Evolutionary conservation across 2,113 vertebrate species (phyloP), one percentile per base, ranked within the genome.

Genomic region (Dolichallabes microphthalmus): DNA sequence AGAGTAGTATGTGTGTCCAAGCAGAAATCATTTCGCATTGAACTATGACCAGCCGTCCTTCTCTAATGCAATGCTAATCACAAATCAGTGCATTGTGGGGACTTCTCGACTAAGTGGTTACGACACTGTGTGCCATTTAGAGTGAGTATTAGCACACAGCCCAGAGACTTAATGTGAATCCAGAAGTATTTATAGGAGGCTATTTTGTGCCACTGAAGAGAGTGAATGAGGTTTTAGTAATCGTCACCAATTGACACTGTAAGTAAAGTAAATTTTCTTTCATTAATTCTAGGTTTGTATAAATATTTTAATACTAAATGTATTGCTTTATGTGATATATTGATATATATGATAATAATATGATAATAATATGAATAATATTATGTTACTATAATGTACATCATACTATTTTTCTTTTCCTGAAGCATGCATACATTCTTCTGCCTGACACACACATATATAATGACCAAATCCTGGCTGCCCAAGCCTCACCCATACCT

Each of bases 161-260:
- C 50, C 32, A 35, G 69, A 57, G 57, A 20, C 27, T 45, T 80
- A 76, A 63, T 69, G 60, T 73, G 85, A 82, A 69, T 88, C 74
- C 73, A 79, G 77, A 74, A 39, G 58, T 85, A 89, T 88, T 89
- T 87, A 80, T 89, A 89, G 86, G 9, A 75, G 80, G 78, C 27
- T 57, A 68, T 32, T 68, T 32, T 50, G 69, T 79, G 76, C 22
- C 68, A 60, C 25, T 81, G 55, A 32, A 14, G 35, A 52, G 32
- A 57, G 57, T 30, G 15, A 73, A 52, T 66, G 30, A 53, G 35
- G 50, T 27, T 73, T 61, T 52, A 74, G 63, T 27, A 52, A 58
- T 80, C 8, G 75, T 68, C 30, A 35, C 68, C 45, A 81, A 10
- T 75, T 27, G 69, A 74, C 32, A 10, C 13, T 30, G 50, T 53